phyloP scores from a whole-genome alignment of 2,888 invertebrate species.

The Diarsia dahlii region DNA sequence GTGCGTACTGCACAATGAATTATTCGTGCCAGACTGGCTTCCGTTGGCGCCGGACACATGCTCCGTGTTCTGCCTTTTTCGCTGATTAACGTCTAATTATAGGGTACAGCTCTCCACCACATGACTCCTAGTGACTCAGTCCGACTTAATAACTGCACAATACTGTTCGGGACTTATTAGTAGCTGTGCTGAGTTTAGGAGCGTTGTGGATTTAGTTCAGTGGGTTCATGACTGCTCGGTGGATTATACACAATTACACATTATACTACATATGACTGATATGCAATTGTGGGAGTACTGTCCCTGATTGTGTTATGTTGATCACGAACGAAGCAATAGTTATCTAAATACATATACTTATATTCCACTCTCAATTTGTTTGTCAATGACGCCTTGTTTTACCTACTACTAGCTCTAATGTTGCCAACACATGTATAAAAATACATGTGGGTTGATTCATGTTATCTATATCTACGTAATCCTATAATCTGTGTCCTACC shows the following conservation, averaged over 20 bases:
- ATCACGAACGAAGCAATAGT: slow-evolving; percentile 47
- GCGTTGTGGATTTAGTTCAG: slow-evolving; percentile 69
- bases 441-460: slow-evolving; percentile 5
- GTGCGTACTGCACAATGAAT: slow-evolving; percentile 83
- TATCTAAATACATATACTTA: slow-evolving; percentile 9
- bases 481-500: too few species aligned
- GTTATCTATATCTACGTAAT: neutral
- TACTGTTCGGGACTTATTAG: slow-evolving; percentile 78
- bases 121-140: slow-evolving; percentile 86
- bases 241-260: slow-evolving; percentile 43
- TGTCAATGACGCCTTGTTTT: slow-evolving; percentile 25
- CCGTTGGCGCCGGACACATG: slow-evolving; percentile 87
- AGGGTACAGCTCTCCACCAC: slow-evolving; percentile 84
- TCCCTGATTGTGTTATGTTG: slow-evolving; percentile 48
- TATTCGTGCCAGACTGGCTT: slow-evolving; percentile 87
- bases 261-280: slow-evolving; percentile 42
- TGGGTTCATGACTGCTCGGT: slow-evolving; percentile 67
- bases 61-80: slow-evolving; percentile 85
- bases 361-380: slow-evolving; percentile 44
- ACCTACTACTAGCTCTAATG: slow-evolving; percentile 7
- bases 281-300: slow-evolving; percentile 39
- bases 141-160: slow-evolving; percentile 78
- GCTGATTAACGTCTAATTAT: slow-evolving; percentile 89
- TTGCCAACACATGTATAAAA: neutral
- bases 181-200: slow-evolving; percentile 72